Percentiles rank a stretch among this genome's conserved stretches.
Conservation (phyloP, 1,140 invertebrate species). For the Caenorhabditis brenneri region DNA sequence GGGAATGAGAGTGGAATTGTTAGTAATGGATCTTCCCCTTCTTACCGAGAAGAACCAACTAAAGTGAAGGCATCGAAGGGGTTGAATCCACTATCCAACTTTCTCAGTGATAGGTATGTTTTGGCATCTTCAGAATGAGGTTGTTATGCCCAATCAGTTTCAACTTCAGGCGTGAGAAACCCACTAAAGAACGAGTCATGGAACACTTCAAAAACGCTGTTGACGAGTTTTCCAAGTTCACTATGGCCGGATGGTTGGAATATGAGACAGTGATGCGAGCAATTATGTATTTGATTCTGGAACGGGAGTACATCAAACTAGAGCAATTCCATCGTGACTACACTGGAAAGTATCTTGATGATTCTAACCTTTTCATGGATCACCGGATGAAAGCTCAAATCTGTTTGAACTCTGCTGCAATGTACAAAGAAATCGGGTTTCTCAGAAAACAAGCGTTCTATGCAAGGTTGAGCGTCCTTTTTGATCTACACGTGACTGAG, state of each 20-base stretch:
- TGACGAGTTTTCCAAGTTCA: conserved; percentile 66
- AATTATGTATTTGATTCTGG: conserved; percentile 54
- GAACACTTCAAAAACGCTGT: conserved; percentile 61
- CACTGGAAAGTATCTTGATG: conserved; percentile 69
- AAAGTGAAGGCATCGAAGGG: conserved; percentile 14
- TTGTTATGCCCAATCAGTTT: neutral
- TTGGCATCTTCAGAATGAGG: neutral
- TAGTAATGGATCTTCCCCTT: neutral
- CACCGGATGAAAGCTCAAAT: conserved; percentile 64
- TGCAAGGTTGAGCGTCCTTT: conserved; percentile 66
- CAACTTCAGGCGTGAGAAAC: neutral
- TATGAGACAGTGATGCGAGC: conserved; percentile 68
- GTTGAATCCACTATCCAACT: conserved; percentile 11
- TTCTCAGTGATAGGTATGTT: conserved; percentile 2
- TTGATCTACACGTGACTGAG: conserved; percentile 63
- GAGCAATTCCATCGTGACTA: conserved; percentile 66
- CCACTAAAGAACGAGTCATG: conserved; percentile 52
- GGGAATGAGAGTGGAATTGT: conserved; percentile 33
- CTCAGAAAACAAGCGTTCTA: conserved; percentile 66
- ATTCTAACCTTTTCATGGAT: conserved; percentile 64
- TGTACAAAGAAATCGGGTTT: conserved; percentile 61
- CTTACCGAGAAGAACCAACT: neutral
- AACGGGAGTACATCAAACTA: conserved; percentile 62
- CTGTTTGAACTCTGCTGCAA: conserved; percentile 61
- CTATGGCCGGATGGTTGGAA: conserved; percentile 64